Base-by-base conservation (phyloP, 2,113 vertebrate species). In the Vulpes ferrilata region DNA sequence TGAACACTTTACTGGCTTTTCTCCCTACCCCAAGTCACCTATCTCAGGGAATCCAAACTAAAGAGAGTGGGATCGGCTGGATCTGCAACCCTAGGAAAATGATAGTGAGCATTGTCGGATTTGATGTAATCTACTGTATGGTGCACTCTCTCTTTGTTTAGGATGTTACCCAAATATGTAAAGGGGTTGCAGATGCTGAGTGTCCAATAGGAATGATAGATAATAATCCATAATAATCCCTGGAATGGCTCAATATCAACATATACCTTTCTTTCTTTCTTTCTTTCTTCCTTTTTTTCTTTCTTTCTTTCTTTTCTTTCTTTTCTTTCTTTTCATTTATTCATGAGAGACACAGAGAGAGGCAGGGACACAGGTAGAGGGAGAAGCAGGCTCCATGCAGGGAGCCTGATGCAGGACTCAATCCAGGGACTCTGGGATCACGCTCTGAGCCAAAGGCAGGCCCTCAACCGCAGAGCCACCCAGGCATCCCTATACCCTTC, bases 11-110 rank as follows among this genome's bases (percentile, higher is more conserved):
- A 20, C 25, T 74, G 83, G 17, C 22, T 91, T 88, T 96, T 93
- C 59, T 94, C 11, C 74, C 53, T 92, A 84, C 19, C 1, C 25
- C 20, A 93, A 82, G 32, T 92, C 69, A 85, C 53, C 90, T 84
- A 25, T 95, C 51, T 89, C 88, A 59, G 51, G 67, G 71, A 93
- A 89, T 27, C 32, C 94, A 86, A 59, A 95, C 43, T 38, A 76
- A 95, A 82, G 13, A 67, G 48, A 82, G 85, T 79, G 23, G 73
- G 67, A 74, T 62, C 79, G 79, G n/a, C 69, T 82, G 38, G 5
- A 27, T 78, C 65, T 62, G 27, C 20, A 32, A 16, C 30, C 43
- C 32, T 62, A 85, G 32, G 25, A 86, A 76, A 67, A 30, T 32
- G 19, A 69, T 22, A 48, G 64, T 78, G 12, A 91, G 60, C 71